Percentiles rank a stretch among this genome's conserved stretches.
Conservation (phyloP, 2,888 invertebrate species). For the Branchellion lobata region DNA sequence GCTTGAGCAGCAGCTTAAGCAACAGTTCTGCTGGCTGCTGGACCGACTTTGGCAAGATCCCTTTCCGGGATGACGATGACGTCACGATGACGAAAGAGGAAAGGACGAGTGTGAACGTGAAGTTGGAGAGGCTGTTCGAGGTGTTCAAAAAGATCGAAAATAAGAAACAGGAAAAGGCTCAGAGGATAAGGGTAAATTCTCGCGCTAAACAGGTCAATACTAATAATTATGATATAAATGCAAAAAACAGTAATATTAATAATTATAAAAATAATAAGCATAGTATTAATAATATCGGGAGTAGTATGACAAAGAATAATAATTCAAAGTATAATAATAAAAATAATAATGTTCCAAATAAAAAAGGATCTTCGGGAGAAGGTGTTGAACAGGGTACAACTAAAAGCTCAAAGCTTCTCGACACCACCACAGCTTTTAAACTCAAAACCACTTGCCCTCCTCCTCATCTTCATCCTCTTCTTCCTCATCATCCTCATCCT, state of each 20-base stretch:
- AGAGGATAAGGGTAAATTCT: neutral
- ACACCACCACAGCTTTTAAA: neutral
- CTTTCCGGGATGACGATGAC: slow-evolving; percentile 13
- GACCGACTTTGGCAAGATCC: slow-evolving; percentile 20
- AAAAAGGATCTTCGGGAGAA: too few species aligned
- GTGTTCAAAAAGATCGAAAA: slow-evolving; percentile 38
- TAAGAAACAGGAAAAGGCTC: slow-evolving; percentile 1
- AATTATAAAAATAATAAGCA: neutral
- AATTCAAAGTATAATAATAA: too few species aligned
- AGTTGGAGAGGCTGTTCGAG: slow-evolving; percentile 32
- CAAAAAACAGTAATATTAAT: too few species aligned
- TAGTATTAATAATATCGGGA: too few species aligned
- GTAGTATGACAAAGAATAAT: too few species aligned
- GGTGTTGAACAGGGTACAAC: too few species aligned
- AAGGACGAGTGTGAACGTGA: slow-evolving; percentile 4
- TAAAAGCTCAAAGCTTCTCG: too few species aligned
- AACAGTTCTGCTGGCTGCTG: neutral
- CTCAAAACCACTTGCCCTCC: neutral
- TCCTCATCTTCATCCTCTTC: too few species aligned
- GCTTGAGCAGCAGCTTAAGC: neutral
- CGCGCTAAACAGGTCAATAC: neutral
- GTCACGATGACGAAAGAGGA: neutral
- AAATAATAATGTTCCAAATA: too few species aligned
- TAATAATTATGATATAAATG: too few species aligned
- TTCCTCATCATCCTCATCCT: too few species aligned